These are phyloP conservation scores for Rhodinocichla rosea DNA, from an alignment of 2,113 vertebrate genomes.

Conservation along the genomic window DNA sequence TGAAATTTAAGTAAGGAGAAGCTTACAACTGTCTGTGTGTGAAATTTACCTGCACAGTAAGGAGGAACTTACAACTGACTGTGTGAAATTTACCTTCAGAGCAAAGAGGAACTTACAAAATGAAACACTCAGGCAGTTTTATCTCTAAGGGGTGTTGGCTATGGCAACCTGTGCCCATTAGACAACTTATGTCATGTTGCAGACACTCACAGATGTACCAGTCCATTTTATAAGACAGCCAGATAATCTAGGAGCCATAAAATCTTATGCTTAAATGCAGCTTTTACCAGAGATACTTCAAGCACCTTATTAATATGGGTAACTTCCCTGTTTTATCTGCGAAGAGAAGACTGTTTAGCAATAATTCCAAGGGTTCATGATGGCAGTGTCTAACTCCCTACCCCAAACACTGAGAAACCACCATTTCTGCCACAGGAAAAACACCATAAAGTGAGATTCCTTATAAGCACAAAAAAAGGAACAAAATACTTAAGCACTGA, in stretches of 20 bases:
- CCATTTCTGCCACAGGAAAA: background rate
- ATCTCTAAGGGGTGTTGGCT: background rate
- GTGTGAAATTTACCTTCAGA: background rate
- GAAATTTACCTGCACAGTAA: background rate
- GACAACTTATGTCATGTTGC: background rate
- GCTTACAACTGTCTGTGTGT: background rate
- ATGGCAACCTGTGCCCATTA: background rate
- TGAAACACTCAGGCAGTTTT: background rate
- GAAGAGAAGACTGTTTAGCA: background rate
- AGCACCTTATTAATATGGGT: background rate
- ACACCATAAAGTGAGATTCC: background rate
- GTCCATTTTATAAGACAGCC: background rate
- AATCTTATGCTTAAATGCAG: rapidly evolving
- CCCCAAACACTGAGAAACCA: background rate
- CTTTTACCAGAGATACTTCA: background rate
- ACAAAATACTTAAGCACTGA: background rate
- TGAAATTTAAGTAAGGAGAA: background rate
- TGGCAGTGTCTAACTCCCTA: background rate
- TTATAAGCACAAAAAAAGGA: rapidly evolving
- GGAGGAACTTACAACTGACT: background rate
- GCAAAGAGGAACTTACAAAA: background rate
- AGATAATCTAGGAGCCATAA: background rate
- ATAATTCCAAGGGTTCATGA: background rate
- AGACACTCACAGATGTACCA: background rate
- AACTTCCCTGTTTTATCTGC: background rate